Percentiles rank a stretch among this genome's conserved stretches.
phyloP scores from a whole-genome alignment of 2,888 invertebrate genomes.

The Apantesis nais region DNA sequence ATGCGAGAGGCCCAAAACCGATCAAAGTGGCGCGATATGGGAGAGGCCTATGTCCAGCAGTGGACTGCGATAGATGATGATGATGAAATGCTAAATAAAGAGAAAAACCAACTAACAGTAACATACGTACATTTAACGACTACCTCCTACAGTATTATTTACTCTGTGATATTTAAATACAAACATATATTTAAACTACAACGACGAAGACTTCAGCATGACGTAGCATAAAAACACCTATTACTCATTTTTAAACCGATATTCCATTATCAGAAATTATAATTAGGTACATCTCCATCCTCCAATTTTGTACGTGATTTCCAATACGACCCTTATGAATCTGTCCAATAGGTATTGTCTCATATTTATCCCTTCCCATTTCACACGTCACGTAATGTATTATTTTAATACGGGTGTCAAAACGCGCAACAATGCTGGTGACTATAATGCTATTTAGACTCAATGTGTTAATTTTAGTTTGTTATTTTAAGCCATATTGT shows the following conservation, averaged over 20 bases:
- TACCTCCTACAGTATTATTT: too few species aligned
- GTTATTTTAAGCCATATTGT: neutral
- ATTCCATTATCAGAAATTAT: conserved; percentile 45
- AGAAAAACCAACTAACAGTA: too few species aligned
- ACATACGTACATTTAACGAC: too few species aligned
- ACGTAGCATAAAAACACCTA: conserved; percentile 7
- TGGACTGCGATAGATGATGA: too few species aligned
- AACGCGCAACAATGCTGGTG: conserved; percentile 12
- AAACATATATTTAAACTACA: too few species aligned
- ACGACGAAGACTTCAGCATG: neutral
- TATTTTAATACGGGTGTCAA: conserved; percentile 20
- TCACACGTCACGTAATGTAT: conserved; percentile 26
- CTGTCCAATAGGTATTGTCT: conserved; percentile 27
- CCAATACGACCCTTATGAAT: conserved; percentile 34
- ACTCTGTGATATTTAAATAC: too few species aligned
- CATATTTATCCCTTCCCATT: conserved; percentile 27
- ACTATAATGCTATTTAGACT: conserved; percentile 12
- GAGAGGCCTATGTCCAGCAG: too few species aligned
- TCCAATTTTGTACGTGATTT: conserved; percentile 26
- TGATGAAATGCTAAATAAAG: too few species aligned
- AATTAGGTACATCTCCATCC: conserved; percentile 53
- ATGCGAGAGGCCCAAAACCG: too few species aligned
- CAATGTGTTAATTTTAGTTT: neutral
- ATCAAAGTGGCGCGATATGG: too few species aligned
- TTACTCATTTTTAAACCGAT: conserved; percentile 33